Evolutionary conservation across 2,888 invertebrate genomes (phyloP).

Genomic region (Eubasilissa splendida): DNA sequence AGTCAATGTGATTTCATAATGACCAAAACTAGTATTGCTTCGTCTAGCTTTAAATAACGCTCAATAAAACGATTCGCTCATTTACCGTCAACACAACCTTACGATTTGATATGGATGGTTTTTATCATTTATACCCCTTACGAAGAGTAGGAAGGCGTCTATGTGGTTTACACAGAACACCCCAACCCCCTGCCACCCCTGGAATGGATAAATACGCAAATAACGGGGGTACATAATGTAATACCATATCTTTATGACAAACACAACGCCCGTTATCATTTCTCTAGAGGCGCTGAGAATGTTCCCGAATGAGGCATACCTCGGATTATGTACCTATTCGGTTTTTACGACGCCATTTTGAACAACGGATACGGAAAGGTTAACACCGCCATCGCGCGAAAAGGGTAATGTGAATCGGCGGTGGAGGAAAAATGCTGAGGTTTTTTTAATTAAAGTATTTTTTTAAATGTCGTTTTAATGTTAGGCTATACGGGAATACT

Average conservation of each 20-base stretch:
- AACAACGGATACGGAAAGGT: conserved; percentile 25
- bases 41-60: no score
- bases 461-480: conserved; percentile 28
- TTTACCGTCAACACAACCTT: background rate
- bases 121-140: conserved; percentile 20
- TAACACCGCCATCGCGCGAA: conserved; percentile 21
- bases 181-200: background rate
- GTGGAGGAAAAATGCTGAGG: conserved; percentile 29
- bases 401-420: background rate
- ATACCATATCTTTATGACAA: conserved; percentile 46
- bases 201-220: conserved; percentile 28
- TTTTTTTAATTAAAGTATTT: conserved; percentile 23
- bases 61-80: background rate
- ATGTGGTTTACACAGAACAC: background rate
- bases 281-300: conserved; percentile 36
- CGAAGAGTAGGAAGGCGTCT: conserved; percentile 8
- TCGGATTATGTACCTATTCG: conserved; percentile 14
- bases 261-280: conserved; percentile 24
- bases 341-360: conserved; percentile 36
- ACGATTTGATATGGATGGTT: background rate
- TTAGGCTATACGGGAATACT: conserved; percentile 9
- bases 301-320: conserved; percentile 22
- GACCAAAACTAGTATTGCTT: no score
- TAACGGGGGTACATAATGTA: conserved; percentile 34
- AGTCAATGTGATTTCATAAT: no score